Conservation (phyloP, 2,113 vertebrate species). For the Chloropsis cyanopogon region DNA sequence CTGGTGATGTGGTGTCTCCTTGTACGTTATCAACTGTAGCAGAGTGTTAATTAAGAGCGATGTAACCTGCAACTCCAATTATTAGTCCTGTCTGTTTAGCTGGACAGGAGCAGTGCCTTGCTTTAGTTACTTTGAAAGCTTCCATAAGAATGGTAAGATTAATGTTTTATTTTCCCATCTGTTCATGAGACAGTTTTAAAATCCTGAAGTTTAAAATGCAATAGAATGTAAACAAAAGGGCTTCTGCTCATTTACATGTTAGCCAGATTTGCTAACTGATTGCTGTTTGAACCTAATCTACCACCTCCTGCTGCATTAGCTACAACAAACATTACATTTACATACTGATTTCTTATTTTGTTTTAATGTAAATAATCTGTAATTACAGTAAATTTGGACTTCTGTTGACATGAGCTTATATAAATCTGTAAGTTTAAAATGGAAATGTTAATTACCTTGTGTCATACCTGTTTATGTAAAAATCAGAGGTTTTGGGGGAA, state of each 20-base stretch:
- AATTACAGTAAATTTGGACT: slow-evolving; percentile 99
- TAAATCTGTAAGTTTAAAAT: slow-evolving; percentile 95
- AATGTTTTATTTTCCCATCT: slow-evolving; percentile 75
- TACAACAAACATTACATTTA: slow-evolving; percentile 99
- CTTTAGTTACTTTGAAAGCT: slow-evolving; percentile 69
- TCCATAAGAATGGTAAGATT: slow-evolving; percentile 67
- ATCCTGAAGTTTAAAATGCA: slow-evolving; percentile 76
- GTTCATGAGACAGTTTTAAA: slow-evolving; percentile 76
- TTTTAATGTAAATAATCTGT: slow-evolving; percentile 99
- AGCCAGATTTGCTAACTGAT: slow-evolving; percentile 81
- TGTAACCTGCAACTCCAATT: slow-evolving; percentile 68
- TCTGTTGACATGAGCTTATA: slow-evolving; percentile 97
- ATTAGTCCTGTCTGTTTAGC: slow-evolving; percentile 68
- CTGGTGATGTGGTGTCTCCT: slow-evolving; percentile 55
- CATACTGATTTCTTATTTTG: slow-evolving; percentile 99
- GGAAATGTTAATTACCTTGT: slow-evolving; percentile 94
- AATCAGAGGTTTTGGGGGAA: slow-evolving; percentile 34
- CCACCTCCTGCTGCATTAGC: slow-evolving; percentile 89
- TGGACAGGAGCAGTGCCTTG: slow-evolving; percentile 68
- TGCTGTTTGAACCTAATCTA: slow-evolving; percentile 83
- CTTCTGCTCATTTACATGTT: slow-evolving; percentile 78
- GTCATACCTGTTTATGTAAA: slow-evolving; percentile 86
- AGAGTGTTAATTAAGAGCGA: slow-evolving; percentile 74
- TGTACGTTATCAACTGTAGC: slow-evolving; percentile 73
- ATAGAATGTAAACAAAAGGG: slow-evolving; percentile 76